Percentiles rank a stretch among this genome's conserved stretches.
phyloP scores from a whole-genome alignment of 2,888 invertebrate species.

The Tetanocera ferruginea region DNA sequence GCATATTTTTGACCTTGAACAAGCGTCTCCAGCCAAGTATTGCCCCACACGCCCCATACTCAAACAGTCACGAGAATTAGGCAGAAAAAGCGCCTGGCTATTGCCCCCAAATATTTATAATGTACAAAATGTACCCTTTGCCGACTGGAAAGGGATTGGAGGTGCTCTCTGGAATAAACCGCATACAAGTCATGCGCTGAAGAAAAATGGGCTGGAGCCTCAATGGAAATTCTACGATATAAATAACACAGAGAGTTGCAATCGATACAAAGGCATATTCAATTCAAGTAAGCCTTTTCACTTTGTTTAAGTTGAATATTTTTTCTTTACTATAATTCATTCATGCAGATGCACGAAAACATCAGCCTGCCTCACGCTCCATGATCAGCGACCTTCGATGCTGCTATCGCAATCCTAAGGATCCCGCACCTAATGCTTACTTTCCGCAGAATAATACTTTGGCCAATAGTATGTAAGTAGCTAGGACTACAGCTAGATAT shows the following conservation, averaged over 20 bases:
- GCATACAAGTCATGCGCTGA: constrained; percentile 42
- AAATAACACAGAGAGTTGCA: constrained; percentile 44
- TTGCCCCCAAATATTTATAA: constrained; percentile 62
- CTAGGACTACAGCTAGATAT: neutral
- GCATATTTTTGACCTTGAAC: constrained; percentile 18
- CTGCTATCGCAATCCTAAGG: constrained; percentile 57
- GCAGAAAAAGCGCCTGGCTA: constrained; percentile 48
- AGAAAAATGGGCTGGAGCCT: neutral
- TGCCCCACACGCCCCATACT: neutral
- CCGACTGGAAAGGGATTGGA: constrained; percentile 47
- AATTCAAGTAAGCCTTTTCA: constrained; percentile 53
- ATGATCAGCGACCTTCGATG: constrained; percentile 53
- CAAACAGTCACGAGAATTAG: neutral
- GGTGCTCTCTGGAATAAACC: constrained; percentile 56
- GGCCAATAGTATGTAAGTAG: constrained; percentile 32
- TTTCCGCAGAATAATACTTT: constrained; percentile 44
- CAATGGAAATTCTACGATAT: constrained; percentile 45
- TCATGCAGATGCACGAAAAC: constrained; percentile 58
- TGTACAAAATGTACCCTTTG: constrained; percentile 48
- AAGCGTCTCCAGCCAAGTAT: neutral
- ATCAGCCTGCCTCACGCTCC: constrained; percentile 51
- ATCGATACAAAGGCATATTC: constrained; percentile 57
- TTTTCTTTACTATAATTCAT: neutral
- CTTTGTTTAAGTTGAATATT: neutral
- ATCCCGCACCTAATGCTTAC: constrained; percentile 59